Evolutionary conservation across 2,113 vertebrate genomes (phyloP).

Genomic region (Eulemur rufifrons): DNA sequence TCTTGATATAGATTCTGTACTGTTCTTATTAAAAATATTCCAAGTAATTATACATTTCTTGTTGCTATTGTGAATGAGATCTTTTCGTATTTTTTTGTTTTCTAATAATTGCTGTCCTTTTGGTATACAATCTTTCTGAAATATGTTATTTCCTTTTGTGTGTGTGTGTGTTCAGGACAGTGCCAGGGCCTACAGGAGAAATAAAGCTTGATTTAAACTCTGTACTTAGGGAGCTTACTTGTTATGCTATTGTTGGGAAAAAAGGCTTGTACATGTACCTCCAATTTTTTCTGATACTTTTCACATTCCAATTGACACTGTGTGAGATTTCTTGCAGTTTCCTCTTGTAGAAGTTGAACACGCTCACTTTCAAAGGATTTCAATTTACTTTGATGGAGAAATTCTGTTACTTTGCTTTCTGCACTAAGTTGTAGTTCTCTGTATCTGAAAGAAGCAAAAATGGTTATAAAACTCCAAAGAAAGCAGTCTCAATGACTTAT

Average conservation of each 20-base stretch:
- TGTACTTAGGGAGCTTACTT: neutral
- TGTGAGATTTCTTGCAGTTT: conserved; percentile 92
- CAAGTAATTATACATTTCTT: neutral
- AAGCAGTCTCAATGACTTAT: neutral
- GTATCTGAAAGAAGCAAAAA: conserved; percentile 84
- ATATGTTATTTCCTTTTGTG: neutral
- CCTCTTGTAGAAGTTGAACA: conserved; percentile 93
- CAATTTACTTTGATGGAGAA: conserved; percentile 94
- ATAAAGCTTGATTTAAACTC: neutral
- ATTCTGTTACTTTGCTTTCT: conserved; percentile 92
- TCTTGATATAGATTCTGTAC: neutral
- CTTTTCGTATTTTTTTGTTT: neutral
- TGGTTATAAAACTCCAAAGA: neutral
- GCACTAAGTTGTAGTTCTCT: conserved; percentile 93
- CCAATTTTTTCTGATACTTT: conserved; percentile 97
- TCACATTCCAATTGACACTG: conserved; percentile 97
- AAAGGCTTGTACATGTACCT: conserved; percentile 85
- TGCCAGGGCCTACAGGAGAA: neutral
- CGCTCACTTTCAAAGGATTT: conserved; percentile 95
- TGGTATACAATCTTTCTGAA: neutral
- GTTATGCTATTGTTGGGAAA: conserved; percentile 4
- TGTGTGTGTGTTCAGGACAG: neutral
- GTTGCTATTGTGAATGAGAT: neutral
- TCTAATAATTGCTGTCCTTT: neutral
- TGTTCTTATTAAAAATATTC: neutral